Base-by-base conservation (phyloP, 2,113 vertebrate species). In the Prionailurus bengalensis region DNA sequence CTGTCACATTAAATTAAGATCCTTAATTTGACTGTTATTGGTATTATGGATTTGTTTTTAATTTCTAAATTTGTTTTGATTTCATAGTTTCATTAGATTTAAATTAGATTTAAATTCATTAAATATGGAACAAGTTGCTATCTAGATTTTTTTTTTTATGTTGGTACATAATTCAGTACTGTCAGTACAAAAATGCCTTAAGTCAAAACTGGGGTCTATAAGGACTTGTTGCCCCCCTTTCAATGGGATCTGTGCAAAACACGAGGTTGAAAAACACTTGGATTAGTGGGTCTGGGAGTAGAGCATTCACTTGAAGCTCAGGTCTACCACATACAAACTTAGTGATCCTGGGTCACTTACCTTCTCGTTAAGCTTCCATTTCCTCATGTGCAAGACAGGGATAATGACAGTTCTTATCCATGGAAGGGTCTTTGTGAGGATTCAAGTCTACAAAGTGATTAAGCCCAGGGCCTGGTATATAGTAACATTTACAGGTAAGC, bases 1-100 rank as follows among this genome's bases (percentile, higher is more conserved):
- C 14, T 82, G 53, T 63, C 53, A n/a, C n/a, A 51, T 91, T 80
- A 66, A 96, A 94, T 90, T 94, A 95, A 73, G 36, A 45, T 61
- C 4, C 78, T 55, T 91, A 82, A 63, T 94, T 95, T 78, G 39
- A 95, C 12, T 63, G 23, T 63, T 55, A 95, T 4, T 74, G 33
- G 51, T 80, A 86, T n/a, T 82, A 33, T 29, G 3, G 9, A 76
- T 91, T 97, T 95, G 39, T 51, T 86, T 96, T 87, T 89, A 76
- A 97, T 76, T 92, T 97, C 51, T 87, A 68, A 81, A 79, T 87
- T 91, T 68, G 33, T 82, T 95, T 95, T 80, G 13, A 90, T 71
- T 93, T 61, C 83, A 66, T 31, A 78, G 70, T 80, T 89, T 89
- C 21, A 45, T 71, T 76, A 86, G n/a, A 87, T 68, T 95, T 94